These are phyloP conservation scores for Meandrusa payeni DNA, from an alignment of 2,888 invertebrate species.

Conservation along the genomic window DNA sequence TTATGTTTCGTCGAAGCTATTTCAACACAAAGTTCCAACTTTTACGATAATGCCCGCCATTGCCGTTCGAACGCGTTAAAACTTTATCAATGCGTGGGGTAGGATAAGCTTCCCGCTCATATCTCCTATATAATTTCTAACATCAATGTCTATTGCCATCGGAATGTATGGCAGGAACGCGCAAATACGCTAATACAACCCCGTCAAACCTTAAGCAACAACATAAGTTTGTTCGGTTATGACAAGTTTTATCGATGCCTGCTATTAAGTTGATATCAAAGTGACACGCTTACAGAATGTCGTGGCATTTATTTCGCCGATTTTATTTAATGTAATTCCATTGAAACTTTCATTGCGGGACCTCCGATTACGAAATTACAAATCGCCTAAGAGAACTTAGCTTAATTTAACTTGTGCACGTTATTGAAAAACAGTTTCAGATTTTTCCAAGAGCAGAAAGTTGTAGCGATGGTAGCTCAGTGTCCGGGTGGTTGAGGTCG, in stretches of 20 bases:
- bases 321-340: constrained; percentile 2
- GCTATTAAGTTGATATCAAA: constrained; percentile 13
- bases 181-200: constrained; percentile 15
- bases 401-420: too few relatives aligned
- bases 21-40: constrained; percentile 76
- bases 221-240: constrained; percentile 17
- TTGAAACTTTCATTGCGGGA: constrained; percentile 1
- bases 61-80: constrained; percentile 78
- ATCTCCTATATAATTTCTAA: constrained; percentile 44
- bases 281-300: constrained; percentile 8
- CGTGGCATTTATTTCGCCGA: constrained; percentile 4
- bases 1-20: constrained; percentile 75
- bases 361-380: too few relatives aligned
- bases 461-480: too few relatives aligned
- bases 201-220: constrained; percentile 8
- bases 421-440: too few relatives aligned
- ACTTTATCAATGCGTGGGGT: constrained; percentile 78
- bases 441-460: too few relatives aligned
- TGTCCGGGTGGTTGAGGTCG: too few relatives aligned
- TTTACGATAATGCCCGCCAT: constrained; percentile 80
- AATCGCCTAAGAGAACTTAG: too few relatives aligned
- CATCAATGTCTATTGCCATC: constrained; percentile 26
- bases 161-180: constrained; percentile 21
- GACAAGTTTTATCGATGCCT: constrained; percentile 21
- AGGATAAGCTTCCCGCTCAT: constrained; percentile 70